Conservation (phyloP, 2,113 vertebrate genomes). For the Holacanthus passer region DNA sequence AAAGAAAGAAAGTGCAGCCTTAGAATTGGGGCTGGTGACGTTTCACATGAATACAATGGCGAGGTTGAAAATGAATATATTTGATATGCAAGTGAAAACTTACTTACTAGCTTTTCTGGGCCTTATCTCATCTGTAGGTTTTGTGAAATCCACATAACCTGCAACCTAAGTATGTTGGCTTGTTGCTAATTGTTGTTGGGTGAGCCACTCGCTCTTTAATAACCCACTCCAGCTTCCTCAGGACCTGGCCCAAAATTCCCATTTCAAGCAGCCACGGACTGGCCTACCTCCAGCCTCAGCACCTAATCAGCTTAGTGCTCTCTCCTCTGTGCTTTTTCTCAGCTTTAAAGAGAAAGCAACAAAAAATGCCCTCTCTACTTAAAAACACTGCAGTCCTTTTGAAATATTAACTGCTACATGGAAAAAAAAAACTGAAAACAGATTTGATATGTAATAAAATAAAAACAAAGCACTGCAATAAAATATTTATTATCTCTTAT, state of each 20-base stretch:
- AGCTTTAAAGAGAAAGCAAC: slow-evolving; percentile 37
- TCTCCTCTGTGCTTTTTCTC: slow-evolving; percentile 31
- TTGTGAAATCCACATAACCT: slow-evolving; percentile 41
- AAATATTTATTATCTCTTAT: neutral
- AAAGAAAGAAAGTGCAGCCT: slow-evolving; percentile 33
- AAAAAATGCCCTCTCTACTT: neutral
- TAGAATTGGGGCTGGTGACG: neutral
- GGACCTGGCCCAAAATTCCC: slow-evolving; percentile 53
- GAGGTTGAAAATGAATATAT: neutral
- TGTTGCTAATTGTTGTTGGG: slow-evolving; percentile 55
- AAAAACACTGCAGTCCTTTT: slow-evolving; percentile 5
- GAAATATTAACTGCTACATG: neutral
- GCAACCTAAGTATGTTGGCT: slow-evolving; percentile 33
- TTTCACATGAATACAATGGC: neutral
- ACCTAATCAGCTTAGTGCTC: slow-evolving; percentile 66
- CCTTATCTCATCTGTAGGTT: neutral
- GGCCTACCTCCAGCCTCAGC: slow-evolving; percentile 54
- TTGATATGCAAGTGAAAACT: slow-evolving; percentile 8
- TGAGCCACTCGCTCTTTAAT: slow-evolving; percentile 49
- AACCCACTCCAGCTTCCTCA: slow-evolving; percentile 54
- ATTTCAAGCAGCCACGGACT: slow-evolving; percentile 43
- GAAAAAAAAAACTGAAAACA: neutral
- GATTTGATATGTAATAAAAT: neutral
- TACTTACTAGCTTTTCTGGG: neutral
- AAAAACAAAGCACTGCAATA: neutral